Conservation (phyloP, 2,888 invertebrate species). For the Hydropsyche betteni region DNA sequence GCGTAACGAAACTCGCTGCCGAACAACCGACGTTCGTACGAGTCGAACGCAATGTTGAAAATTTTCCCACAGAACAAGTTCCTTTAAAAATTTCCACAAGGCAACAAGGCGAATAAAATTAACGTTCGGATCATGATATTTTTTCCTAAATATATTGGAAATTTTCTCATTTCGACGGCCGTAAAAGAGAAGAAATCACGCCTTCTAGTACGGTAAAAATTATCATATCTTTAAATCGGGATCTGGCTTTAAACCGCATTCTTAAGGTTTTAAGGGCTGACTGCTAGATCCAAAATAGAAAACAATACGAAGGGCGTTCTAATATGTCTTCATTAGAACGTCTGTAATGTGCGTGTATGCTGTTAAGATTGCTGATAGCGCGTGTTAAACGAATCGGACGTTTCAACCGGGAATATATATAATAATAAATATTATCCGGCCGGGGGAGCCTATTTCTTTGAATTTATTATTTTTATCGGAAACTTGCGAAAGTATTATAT, state of each 20-base stretch:
- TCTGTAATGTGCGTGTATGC: neutral
- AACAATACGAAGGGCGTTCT: neutral
- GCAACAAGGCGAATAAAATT: conserved; percentile 11
- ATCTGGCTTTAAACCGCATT: neutral
- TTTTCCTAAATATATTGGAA: too few species aligned
- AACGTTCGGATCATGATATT: too few species aligned
- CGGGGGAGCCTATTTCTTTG: too few species aligned
- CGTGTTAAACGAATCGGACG: too few species aligned
- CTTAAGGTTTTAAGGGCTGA: neutral
- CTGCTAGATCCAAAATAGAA: neutral
- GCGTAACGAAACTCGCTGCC: conserved; percentile 13
- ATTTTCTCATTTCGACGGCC: too few species aligned
- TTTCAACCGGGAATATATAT: too few species aligned
- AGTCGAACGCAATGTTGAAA: neutral
- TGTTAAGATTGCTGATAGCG: neutral
- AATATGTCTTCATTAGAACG: conserved; percentile 18
- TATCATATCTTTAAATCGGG: neutral
- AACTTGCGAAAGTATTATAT: too few species aligned
- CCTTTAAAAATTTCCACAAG: neutral
- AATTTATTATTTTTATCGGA: too few species aligned
- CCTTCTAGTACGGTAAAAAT: neutral
- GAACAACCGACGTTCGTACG: too few species aligned
- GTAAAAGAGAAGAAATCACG: too few species aligned
- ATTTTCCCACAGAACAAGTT: neutral
- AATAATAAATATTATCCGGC: too few species aligned